Evolutionary conservation across 1,140 invertebrate species (phyloP), one percentile per base, ranked within the genome.

Genomic region (Tenebrio molitor): DNA sequence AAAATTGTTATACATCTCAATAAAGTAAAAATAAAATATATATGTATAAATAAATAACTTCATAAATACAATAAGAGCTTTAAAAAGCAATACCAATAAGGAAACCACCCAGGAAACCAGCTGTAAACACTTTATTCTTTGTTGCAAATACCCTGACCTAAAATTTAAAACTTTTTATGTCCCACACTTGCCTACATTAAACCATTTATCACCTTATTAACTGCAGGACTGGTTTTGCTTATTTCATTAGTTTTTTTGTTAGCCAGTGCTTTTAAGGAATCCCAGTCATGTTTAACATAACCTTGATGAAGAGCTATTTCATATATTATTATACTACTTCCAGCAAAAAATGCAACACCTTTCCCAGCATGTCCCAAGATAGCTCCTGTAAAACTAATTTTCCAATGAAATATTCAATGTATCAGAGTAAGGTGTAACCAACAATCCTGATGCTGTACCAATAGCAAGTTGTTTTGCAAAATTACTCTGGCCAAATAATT

Each of bases 281-380:
- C 21, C 19, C n/a, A 21, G 17, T 66, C 42, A 21, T 44, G 64
- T 44, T 66, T 41, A 41, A 66, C 10, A 23, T 41, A n/a, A 6
- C 64, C 64, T 10, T 66, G 36, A 66, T 66, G 21, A 15, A 42
- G 36, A 15, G 64, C 64, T 23, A 66, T 66, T 14, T 66, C 36
- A 7, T 42, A 21, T 6, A 42, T 1, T 21, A 66, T 41, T 23
- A 66, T 66, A 8, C 64, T 33, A 10, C 15, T 66, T 25, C 64
- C 64, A 1, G 15, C 1, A 0, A 66, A 6, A 42, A 29, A n/a
- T 14, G 64, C 15, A 41, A 29, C 17, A 0, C 19, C 19, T 25
- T 44, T 41, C 2, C 64, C 36, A 2, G 42, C 64, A 25, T 41
- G 19, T n/a, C 17, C 8, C 8, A 66, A 15, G 23, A 41, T 19